Conservation (phyloP, 2,888 invertebrate species). For the Patella ulyssiponensis region DNA sequence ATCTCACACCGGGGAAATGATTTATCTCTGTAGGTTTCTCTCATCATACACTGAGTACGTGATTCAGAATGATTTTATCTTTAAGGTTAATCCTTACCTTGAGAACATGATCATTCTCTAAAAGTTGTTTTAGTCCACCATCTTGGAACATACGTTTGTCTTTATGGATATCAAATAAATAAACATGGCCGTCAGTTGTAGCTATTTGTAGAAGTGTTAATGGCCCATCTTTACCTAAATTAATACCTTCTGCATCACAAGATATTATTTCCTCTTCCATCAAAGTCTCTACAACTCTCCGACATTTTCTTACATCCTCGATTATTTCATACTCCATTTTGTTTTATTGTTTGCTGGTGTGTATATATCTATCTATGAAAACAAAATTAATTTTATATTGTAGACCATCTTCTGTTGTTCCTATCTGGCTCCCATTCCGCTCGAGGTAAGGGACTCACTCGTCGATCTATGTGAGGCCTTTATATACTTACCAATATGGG, state of each 20-base stretch:
- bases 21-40: too few relatives aligned
- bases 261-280: not conserved
- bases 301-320: slow-evolving; percentile 1
- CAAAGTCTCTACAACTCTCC: slow-evolving; percentile 10
- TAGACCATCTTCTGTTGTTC: too few relatives aligned
- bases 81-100: not conserved
- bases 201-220: slow-evolving; percentile 17
- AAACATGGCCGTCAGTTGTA: slow-evolving; percentile 13
- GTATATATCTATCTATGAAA: too few relatives aligned
- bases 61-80: too few relatives aligned
- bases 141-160: slow-evolving; percentile 6
- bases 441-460: too few relatives aligned
- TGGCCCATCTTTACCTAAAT: slow-evolving; percentile 17
- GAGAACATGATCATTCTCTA: slow-evolving; percentile 11
- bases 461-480: too few relatives aligned
- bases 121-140: slow-evolving; percentile 11
- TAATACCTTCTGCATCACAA: slow-evolving; percentile 14
- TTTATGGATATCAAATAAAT: slow-evolving; percentile 15
- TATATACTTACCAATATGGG: too few relatives aligned
- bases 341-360: too few relatives aligned
- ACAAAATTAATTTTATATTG: too few relatives aligned
- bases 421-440: too few relatives aligned
- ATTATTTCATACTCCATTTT: slow-evolving; percentile 3
- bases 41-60: too few relatives aligned
- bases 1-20: too few relatives aligned